Conservation (phyloP, 2,113 vertebrate species). For the Leptodactylus fuscus region DNA sequence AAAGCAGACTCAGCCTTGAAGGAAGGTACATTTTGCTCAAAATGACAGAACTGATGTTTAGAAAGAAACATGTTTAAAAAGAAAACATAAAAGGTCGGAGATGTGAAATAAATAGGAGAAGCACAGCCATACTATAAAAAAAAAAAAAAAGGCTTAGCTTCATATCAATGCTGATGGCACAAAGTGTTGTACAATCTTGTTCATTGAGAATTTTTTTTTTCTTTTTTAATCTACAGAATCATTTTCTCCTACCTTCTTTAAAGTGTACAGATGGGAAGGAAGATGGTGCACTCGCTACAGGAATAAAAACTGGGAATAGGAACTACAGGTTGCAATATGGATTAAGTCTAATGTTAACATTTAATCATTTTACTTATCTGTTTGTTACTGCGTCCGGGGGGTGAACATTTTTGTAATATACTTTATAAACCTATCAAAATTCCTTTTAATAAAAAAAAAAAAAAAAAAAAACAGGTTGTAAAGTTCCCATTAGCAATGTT, state of each 20-base stretch:
- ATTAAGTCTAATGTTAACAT: too few species aligned
- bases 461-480: too few species aligned
- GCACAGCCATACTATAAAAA: neutral
- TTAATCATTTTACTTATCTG: too few species aligned
- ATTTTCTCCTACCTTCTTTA: neutral
- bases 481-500: too few species aligned
- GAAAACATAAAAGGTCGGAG: neutral
- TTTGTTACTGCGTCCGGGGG: too few species aligned
- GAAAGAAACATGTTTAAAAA: neutral
- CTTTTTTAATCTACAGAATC: neutral
- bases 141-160: neutral
- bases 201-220: neutral
- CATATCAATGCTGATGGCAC: neutral
- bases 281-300: neutral
- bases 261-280: neutral
- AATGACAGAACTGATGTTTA: neutral
- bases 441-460: too few species aligned
- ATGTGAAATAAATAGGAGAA: neutral
- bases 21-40: neutral
- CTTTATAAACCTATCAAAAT: too few species aligned
- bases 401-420: too few species aligned
- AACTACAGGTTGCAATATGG: slow-evolving; percentile 25
- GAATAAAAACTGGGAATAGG: neutral
- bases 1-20: too few species aligned
- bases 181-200: neutral